Base-by-base conservation (phyloP, 2,888 invertebrate species). In the Mythimna loreyi region DNA sequence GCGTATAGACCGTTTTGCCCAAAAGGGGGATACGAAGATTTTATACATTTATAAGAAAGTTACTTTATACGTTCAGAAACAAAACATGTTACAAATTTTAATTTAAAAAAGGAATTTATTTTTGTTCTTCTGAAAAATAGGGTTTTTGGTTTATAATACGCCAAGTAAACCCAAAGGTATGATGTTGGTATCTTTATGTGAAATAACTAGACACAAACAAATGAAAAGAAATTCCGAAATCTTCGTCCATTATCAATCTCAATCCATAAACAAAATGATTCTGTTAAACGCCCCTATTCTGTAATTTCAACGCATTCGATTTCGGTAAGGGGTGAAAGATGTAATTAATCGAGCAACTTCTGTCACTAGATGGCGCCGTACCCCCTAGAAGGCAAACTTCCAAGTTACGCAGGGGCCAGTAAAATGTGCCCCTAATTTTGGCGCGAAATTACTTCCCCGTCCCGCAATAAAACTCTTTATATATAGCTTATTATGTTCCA, bases 291-390 rank as follows among this genome's bases (percentile, higher is more conserved):
- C 85, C 85, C 81, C 83, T 82, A 85, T 85, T 87, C 84, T 80
- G 86, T 87, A 89, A 91, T 89, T 89, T 86, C 83, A 84, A 77
- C 85, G 86, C 84, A 86, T 89, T 90, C 87, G 87, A 89, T 89
- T 87, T 88, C 86, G 85, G 82, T 87, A 92, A 92, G 91, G 92
- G 92, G 90, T 88, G 91, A 91, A 90, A 90, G 91, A 90, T 89
- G 90, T 92, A 94, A 94, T 94, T 94, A 93, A 94, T 93, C 90
- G 92, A 84, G 84, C 90, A 91, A 92, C 92, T 93, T 94, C 91
- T 94, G 93, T 94, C 93, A 91, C 89, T 85, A 84, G 83, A 81
- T 84, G 84, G 81, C 83, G 85, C 75, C 78, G 72, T 81, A 80
- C 79, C 83, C 85, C 81, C 81, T 79, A 62, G 72, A 72, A 74